These are phyloP conservation scores for Halocynthia roretzi DNA, from an alignment of 23 tunicate genomes.

Conservation along the genomic window DNA sequence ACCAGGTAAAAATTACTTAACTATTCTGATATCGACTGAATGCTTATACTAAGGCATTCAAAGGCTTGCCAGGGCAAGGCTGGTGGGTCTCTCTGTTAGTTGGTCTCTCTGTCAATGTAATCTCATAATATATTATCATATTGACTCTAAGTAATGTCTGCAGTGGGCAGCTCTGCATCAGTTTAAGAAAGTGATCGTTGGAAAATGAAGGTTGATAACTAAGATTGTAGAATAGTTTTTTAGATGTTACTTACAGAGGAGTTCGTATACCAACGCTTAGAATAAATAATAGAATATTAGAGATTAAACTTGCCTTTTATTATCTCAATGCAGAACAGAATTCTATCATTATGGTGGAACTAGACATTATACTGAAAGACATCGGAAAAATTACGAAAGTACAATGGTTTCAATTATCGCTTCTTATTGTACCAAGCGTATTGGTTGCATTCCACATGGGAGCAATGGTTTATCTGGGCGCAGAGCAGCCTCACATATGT, in stretches of 20 bases:
- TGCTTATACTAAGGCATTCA: no score
- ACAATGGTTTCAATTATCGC: slow-evolving; percentile 54
- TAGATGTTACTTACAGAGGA: neutral
- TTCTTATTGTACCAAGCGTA: slow-evolving; percentile 50
- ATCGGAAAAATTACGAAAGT: slow-evolving; percentile 31
- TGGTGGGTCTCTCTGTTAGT: no score
- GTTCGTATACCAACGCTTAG: neutral
- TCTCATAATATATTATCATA: no score
- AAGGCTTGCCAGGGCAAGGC: no score
- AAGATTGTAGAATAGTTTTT: neutral
- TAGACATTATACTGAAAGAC: slow-evolving; percentile 63
- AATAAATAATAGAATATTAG: neutral
- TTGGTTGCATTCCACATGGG: slow-evolving; percentile 83
- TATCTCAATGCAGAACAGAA: no score
- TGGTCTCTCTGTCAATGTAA: no score
- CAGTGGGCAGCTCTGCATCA: no score
- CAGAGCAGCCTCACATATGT: slow-evolving; percentile 44
- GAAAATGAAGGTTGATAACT: neutral
- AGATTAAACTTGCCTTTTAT: no score
- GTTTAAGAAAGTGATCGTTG: no score
- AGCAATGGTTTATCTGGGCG: slow-evolving; percentile 68
- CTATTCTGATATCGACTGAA: no score
- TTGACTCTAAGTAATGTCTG: no score
- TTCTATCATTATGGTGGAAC: slow-evolving; percentile 52
- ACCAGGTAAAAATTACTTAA: no score